phyloP scores from a whole-genome alignment of 1,140 invertebrate genomes.

The Heliconius melpomene region DNA sequence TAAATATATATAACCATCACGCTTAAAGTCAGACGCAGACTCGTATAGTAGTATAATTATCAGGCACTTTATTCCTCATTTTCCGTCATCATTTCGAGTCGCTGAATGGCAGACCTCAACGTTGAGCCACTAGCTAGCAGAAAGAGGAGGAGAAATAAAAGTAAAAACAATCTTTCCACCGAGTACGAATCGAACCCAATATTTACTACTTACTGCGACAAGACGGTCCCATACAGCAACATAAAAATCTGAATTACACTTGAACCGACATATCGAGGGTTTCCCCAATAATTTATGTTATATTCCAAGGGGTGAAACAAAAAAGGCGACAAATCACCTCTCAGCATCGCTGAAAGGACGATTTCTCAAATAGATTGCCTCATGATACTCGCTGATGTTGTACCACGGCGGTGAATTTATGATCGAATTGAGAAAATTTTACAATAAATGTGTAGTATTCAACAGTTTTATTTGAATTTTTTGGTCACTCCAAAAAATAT shows the following conservation, averaged over 20 bases:
- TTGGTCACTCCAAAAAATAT: too few species aligned
- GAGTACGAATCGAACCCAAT: too few species aligned
- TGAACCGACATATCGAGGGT: conserved; percentile 19
- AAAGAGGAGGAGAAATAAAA: too few species aligned
- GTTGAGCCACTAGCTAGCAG: too few species aligned
- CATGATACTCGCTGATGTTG: conserved; percentile 22
- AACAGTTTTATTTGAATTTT: not conserved
- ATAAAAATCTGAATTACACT: conserved; percentile 26
- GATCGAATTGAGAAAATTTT: not conserved
- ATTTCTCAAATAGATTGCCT: conserved; percentile 39
- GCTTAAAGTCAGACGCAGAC: too few species aligned
- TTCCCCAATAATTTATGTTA: conserved; percentile 34
- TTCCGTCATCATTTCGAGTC: too few species aligned
- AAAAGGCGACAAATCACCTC: conserved; percentile 29
- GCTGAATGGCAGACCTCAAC: too few species aligned
- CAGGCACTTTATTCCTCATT: too few species aligned
- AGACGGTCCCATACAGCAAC: not conserved
- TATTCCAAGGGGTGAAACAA: conserved; percentile 20
- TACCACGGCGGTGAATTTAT: conserved; percentile 8
- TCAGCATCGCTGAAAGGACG: conserved; percentile 22
- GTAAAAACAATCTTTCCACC: too few species aligned
- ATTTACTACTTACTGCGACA: too few species aligned
- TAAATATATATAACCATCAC: too few species aligned
- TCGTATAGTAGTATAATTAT: too few species aligned
- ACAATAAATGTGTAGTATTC: not conserved